Evolutionary conservation across 2,888 invertebrate genomes (phyloP).

Genomic region (Sminthurinus aureus): DNA sequence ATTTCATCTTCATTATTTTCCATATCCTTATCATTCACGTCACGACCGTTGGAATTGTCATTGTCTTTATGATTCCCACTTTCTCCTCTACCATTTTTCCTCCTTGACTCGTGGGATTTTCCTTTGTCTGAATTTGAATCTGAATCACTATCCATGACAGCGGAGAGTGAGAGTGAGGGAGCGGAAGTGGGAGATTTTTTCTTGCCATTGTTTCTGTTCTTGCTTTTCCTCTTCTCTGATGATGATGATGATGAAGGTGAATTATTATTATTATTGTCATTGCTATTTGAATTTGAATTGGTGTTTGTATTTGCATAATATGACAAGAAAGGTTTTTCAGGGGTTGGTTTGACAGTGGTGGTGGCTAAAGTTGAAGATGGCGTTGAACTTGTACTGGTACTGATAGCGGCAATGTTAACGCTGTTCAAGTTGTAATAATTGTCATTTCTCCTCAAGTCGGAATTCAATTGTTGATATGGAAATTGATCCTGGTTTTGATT

Average conservation of each 20-base stretch:
- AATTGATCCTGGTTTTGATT: not conserved
- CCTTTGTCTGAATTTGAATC: no score
- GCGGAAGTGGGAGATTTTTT: slow-evolving; percentile 4
- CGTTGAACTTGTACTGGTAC: not conserved
- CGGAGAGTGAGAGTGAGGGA: not conserved
- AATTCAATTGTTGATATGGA: no score
- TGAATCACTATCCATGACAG: not conserved
- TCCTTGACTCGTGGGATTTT: not conserved
- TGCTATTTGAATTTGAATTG: no score
- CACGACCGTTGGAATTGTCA: no score
- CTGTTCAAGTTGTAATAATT: not conserved
- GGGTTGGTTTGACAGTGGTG: no score
- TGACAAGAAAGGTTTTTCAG: no score
- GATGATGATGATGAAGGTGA: not conserved
- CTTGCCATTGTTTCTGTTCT: slow-evolving; percentile 4
- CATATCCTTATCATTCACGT: no score
- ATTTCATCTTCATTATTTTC: not conserved
- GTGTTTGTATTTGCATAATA: not conserved
- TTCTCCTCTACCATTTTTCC: slow-evolving; percentile 11
- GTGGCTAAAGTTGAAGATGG: not conserved
- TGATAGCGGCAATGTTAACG: not conserved
- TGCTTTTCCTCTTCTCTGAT: not conserved
- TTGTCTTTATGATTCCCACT: not conserved
- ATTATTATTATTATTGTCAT: not conserved
- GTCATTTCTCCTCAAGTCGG: no score